Evolutionary conservation across 2,113 vertebrate genomes (phyloP), one percentile per base, ranked within the genome.

Genomic region (Eretmochelys imbricata): DNA sequence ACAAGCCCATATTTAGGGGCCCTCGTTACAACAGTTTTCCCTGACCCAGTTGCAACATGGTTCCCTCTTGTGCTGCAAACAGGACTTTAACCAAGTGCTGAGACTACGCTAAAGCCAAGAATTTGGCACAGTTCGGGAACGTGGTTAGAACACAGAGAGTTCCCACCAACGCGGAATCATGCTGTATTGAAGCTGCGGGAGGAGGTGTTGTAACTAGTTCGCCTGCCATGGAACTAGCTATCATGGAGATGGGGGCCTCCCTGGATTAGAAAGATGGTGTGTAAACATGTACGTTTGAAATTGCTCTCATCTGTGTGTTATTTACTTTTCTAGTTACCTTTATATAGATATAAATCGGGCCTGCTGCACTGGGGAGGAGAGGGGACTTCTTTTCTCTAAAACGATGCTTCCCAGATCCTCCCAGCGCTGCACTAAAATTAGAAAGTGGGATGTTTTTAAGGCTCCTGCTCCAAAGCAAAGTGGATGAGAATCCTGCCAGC

Each of bases 241-340:
- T 69, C 35, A 19, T 69, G 35, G 35, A 20, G 14, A 69, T 69
- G 13, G 31, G 35, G 17, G 24, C 55, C 81, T 24, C 1, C 1
- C 75, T 65, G 31, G 62, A 8, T 4, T 65, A 93, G 89, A 86
- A 94, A 83, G 82, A 88, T 0, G 1, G 31, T 17, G 82, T 20
- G 20, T 1, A 4, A 82, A 22, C 91, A 51, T 0, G 0, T 48
- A 31, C 35, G n/a, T 55, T 62, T 51, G 69, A 82, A 82, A 89
- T 87, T 49, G 0, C 88, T 81, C 89, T 96, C 93, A 87, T 91
- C 89, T 85, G 90, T 48, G 94, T 88, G 42, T 93, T 97, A 94
- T 96, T 96, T 96, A 94, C 93, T 96, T 57, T 11, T 88, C 82
- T 0, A 0, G 3, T 51, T 84, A 80, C 91, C 80, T 91, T 94